phyloP scores from a whole-genome alignment of 2,888 invertebrate genomes.

The Drosophila paranaensis region DNA sequence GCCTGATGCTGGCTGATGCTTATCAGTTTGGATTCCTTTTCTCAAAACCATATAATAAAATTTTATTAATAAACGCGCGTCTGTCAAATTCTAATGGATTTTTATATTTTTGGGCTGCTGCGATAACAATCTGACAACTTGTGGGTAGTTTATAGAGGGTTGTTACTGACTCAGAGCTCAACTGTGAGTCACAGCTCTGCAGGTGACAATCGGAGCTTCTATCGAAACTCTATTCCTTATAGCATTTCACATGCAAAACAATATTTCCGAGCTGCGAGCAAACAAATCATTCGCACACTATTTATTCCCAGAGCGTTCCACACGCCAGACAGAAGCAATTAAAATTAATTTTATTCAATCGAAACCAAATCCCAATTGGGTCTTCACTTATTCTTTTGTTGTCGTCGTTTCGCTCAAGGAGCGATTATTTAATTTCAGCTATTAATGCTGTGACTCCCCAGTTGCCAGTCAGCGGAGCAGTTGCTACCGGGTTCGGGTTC shows the following conservation, averaged over 20 bases:
- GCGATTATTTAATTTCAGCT: slow-evolving; percentile 79
- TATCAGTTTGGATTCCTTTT: slow-evolving; percentile 51
- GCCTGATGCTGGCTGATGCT: slow-evolving; percentile 23
- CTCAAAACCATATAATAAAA: slow-evolving; percentile 56
- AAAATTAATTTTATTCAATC: slow-evolving; percentile 79
- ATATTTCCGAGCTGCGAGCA: slow-evolving; percentile 3
- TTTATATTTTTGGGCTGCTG: slow-evolving; percentile 33
- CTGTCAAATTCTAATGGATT: slow-evolving; percentile 79
- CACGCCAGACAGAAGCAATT: slow-evolving; percentile 55
- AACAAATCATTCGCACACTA: slow-evolving; percentile 33
- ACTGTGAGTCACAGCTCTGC: slow-evolving; percentile 30
- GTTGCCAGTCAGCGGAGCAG: slow-evolving; percentile 47
- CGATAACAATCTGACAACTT: slow-evolving; percentile 70
- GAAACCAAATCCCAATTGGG: slow-evolving; percentile 71
- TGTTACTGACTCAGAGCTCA: slow-evolving; percentile 25
- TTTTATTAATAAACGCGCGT: slow-evolving; percentile 70
- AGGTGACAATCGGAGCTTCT: slow-evolving; percentile 21
- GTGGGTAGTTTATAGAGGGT: slow-evolving; percentile 60
- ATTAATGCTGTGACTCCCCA: slow-evolving; percentile 70
- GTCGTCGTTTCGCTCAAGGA: slow-evolving; percentile 67
- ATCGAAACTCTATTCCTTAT: not conserved
- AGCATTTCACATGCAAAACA: not conserved
- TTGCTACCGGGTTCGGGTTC: slow-evolving; percentile 44
- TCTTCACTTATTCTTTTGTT: slow-evolving; percentile 65
- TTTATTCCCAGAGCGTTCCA: slow-evolving; percentile 7